A percentile compares a stretch with the other conserved stretches of the same genome.
phyloP scores from a whole-genome alignment of 2,797 vertebrate species.

The Babyrousa celebensis region DNA sequence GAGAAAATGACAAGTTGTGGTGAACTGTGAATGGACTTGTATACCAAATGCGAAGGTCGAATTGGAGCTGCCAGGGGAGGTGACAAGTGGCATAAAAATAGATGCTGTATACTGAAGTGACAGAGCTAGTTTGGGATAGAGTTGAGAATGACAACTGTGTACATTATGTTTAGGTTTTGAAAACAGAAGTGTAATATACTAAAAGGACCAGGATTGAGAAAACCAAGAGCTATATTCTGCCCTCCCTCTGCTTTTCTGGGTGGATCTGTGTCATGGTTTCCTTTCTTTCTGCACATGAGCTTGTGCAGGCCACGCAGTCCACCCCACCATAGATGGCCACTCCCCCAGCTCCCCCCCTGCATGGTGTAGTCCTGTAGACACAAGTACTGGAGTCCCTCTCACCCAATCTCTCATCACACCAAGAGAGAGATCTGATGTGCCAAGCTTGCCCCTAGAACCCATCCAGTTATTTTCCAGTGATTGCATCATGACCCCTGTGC shows the following conservation, averaged over 20 bases:
- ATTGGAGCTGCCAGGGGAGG: neutral
- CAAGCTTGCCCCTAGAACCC: neutral
- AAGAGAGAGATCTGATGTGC: neutral
- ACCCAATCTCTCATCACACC: neutral
- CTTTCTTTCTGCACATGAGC: neutral
- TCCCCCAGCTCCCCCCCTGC: neutral
- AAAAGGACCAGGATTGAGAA: neutral
- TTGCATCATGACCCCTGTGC: neutral
- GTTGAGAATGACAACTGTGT: neutral
- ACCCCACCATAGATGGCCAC: neutral
- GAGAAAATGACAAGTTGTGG: neutral
- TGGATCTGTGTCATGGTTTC: neutral
- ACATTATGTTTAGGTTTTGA: conserved; percentile 36
- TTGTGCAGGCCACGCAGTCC: neutral
- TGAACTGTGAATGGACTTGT: neutral
- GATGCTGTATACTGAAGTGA: neutral
- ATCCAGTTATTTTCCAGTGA: neutral
- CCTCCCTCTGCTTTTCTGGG: neutral
- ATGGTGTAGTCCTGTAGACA: neutral
- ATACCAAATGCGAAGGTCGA: neutral
- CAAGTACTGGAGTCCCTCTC: neutral
- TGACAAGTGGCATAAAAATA: neutral
- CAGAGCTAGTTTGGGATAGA: neutral
- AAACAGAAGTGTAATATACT: neutral
- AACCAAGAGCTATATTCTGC: neutral